Conservation (phyloP, 2,797 vertebrate species). For the Diceros bicornis region DNA sequence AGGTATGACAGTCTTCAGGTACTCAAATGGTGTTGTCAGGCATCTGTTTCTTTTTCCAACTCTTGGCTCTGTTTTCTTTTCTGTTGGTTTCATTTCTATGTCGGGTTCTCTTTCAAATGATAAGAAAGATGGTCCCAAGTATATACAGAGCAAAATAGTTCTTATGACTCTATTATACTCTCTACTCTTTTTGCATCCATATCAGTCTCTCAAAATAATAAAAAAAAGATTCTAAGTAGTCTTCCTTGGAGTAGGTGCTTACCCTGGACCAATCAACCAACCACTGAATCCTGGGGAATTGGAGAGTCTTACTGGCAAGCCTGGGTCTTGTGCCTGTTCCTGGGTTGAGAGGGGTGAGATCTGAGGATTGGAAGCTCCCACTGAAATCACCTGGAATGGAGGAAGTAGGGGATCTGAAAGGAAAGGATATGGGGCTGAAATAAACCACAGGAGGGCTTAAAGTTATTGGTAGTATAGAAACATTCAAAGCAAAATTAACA, state of each 20-base stretch:
- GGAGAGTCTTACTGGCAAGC: not conserved
- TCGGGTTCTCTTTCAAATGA: conserved; percentile 2
- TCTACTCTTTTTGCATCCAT: not conserved
- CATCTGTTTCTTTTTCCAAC: not conserved
- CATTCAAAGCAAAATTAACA: not conserved
- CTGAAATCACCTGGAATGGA: not conserved
- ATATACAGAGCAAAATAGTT: not conserved
- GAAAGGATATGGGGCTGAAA: not conserved
- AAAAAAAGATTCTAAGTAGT: not conserved
- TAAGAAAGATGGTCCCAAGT: not conserved
- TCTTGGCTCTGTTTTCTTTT: not conserved
- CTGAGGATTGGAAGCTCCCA: not conserved
- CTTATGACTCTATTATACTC: not conserved
- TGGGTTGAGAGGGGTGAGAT: not conserved
- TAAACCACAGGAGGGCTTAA: not conserved
- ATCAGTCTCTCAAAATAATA: not conserved
- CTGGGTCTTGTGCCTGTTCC: not conserved
- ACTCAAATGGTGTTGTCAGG: not conserved
- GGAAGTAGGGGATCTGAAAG: not conserved
- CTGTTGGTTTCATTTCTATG: not conserved
- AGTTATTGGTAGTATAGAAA: not conserved
- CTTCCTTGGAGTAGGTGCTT: not conserved
- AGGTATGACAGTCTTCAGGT: not conserved
- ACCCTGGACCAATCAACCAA: not conserved
- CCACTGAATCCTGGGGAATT: not conserved